Base-by-base conservation (phyloP, 2,797 vertebrate species). In the Anguilla anguilla region DNA sequence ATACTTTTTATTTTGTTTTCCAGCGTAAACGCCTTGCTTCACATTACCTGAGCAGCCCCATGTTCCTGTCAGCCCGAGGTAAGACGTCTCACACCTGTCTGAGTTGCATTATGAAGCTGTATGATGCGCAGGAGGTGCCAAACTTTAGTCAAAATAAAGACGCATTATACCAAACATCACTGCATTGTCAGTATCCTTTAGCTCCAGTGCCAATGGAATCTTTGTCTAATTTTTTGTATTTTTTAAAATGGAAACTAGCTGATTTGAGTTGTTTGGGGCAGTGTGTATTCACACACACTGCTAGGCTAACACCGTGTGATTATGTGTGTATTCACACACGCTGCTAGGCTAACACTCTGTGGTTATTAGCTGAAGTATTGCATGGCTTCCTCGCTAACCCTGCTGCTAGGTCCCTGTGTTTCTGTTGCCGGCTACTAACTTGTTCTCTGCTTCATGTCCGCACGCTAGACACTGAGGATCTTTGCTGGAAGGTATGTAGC, bases 401-500 rank as follows among this genome's bases (percentile, higher is more conserved):
- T 25, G 3, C 72, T 85, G 53, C 35, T 1, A 1, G 61, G 35
- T n/a, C 46, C 15, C 39, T 85, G 28, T 85, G 79, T 61, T 17
- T 31, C 49, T 49, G 67, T 53, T 85, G 61, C 43, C 81, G 55
- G 89, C 91, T 91, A 89, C 94, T 97, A 96, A 97, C 86, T 0
- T 94, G 1, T 92, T 95, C 90, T 97, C 91, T 94, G 83, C 93
- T 94, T 93, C 96, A 96, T 91, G 93, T 96, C 93, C 93, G 88
- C 90, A 90, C 89, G 95, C 96, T 89, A 97, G 96, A 96, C 93
- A 95, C 95, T 94, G 95, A 96, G 96, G 97, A 97, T 88, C 93
- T 94, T 28, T 96, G 94, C 94, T 97, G 96, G 96, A 96, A 97
- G 97, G 97, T 97, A 97, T 0, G 96, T 96, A 51, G 51, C 15